These are phyloP conservation scores for Dasysyrphus albostriatus DNA, from an alignment of 2,888 invertebrate species.

Conservation along the genomic window DNA sequence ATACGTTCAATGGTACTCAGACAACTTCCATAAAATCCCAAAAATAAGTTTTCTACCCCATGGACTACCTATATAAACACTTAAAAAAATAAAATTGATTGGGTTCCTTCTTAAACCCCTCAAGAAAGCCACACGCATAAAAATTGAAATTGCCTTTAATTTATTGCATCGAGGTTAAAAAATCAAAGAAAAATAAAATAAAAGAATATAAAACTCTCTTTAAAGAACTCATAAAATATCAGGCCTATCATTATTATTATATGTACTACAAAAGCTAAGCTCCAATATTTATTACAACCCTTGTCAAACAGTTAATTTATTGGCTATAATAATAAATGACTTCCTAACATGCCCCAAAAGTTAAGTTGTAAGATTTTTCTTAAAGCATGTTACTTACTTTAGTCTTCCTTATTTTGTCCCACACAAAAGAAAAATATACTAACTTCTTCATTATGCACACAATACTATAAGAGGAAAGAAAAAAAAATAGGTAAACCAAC, in stretches of 20 bases:
- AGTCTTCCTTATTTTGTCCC: background rate
- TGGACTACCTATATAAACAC: background rate
- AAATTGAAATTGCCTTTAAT: background rate
- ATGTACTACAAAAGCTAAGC: background rate
- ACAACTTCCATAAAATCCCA: too few relatives aligned
- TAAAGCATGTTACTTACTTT: background rate
- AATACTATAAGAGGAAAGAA: background rate
- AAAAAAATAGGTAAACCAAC: conserved; percentile 33
- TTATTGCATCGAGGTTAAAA: conserved; percentile 11
- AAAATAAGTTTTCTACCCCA: too few relatives aligned
- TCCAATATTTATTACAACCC: conserved; percentile 12
- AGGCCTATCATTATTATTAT: conserved; percentile 10
- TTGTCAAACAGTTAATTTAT: conserved; percentile 31
- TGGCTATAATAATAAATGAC: conserved; percentile 46
- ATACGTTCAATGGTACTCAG: too few relatives aligned
- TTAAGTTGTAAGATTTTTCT: conserved; percentile 28
- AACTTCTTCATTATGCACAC: conserved; percentile 1
- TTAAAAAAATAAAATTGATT: background rate
- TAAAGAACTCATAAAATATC: conserved; percentile 9
- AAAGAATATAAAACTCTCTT: background rate
- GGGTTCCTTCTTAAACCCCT: background rate
- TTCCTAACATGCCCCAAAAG: conserved; percentile 32
- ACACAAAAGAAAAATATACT: conserved; percentile 1
- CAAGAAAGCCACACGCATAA: background rate
- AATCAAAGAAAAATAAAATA: background rate